These are phyloP conservation scores for Meloidogyne chitwoodi DNA, from an alignment of 1,140 invertebrate species.

Conservation along the genomic window DNA sequence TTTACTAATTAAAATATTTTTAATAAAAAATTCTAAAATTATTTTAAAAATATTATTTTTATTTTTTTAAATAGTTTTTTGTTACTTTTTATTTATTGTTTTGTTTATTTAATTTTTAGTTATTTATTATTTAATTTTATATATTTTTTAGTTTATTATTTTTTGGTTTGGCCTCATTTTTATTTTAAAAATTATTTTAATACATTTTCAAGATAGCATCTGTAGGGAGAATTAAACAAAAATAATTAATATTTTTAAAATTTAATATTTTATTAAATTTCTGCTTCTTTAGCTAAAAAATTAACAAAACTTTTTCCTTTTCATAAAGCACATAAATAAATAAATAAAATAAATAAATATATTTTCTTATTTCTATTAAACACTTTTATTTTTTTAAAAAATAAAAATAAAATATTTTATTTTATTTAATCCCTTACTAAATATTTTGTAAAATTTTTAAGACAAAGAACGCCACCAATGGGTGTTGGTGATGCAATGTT, in stretches of 20 bases:
- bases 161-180: background rate
- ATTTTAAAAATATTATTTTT: background rate
- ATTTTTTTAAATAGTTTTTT: background rate
- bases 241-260: too few relatives aligned
- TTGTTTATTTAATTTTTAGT: background rate
- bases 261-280: too few relatives aligned
- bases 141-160: background rate
- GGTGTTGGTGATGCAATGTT: constrained; percentile 11
- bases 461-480: constrained; percentile 3
- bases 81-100: background rate
- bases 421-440: background rate
- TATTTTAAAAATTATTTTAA: background rate
- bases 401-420: background rate
- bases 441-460: constrained; percentile 24
- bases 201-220: background rate
- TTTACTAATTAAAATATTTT: background rate
- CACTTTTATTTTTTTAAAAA: background rate
- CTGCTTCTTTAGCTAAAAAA: too few relatives aligned
- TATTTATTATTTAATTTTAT: background rate
- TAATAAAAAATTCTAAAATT: background rate
- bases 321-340: background rate
- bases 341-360: too few relatives aligned
- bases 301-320: too few relatives aligned
- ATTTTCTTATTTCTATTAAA: constrained; percentile 1
- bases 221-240: background rate